phyloP scores from a whole-genome alignment of 2,113 vertebrate species.

The Saccopteryx bilineata region DNA sequence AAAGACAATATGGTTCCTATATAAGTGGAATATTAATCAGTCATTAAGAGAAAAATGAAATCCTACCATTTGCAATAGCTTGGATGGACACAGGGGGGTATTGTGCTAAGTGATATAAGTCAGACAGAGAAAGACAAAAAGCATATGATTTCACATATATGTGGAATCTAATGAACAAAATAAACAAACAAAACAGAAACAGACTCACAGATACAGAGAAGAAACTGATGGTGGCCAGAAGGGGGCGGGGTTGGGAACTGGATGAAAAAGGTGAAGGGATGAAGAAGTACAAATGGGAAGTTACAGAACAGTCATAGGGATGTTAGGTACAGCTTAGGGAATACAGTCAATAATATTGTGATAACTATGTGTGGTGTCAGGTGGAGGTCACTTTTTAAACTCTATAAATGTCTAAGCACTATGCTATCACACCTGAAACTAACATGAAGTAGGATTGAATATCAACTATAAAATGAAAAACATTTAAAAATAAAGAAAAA shows the following conservation, averaged over 20 bases:
- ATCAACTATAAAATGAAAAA: background rate
- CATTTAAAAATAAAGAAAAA: background rate
- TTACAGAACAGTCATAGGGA: background rate
- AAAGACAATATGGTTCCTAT: background rate
- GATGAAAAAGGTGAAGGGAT: background rate
- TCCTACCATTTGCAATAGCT: background rate
- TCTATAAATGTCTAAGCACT: background rate
- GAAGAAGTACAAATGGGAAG: background rate
- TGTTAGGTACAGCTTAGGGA: background rate
- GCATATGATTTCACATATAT: background rate
- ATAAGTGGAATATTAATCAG: background rate
- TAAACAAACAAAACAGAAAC: background rate
- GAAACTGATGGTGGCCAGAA: background rate
- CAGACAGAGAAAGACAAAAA: background rate
- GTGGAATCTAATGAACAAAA: background rate
- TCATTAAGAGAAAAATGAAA: background rate
- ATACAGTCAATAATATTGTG: background rate
- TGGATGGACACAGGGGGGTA: background rate
- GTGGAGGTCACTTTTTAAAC: background rate
- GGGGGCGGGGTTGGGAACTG: background rate
- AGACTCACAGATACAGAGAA: background rate
- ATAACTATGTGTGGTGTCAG: background rate
- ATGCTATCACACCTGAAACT: background rate
- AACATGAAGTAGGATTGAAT: background rate
- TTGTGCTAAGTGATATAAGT: background rate